Base-by-base conservation (phyloP, 2,888 invertebrate species). In the Drosophila barbarae region DNA sequence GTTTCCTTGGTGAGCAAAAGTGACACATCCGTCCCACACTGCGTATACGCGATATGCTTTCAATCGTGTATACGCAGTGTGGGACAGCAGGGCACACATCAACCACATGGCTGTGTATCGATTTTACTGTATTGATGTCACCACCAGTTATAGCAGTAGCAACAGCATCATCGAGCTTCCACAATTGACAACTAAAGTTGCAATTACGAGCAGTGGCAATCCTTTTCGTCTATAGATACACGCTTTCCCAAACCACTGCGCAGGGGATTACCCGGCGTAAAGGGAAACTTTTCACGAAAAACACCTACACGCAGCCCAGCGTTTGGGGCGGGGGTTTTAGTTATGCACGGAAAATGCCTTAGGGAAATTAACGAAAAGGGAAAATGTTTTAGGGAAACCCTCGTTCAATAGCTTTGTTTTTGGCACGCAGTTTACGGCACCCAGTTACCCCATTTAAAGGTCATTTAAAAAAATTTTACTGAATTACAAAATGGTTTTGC, bases 341-440 rank as follows among this genome's bases (percentile, higher is more conserved):
- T 71, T 79, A 81, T 78, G 83, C 83, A 79, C 46, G 72, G 67
- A 44, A 64, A 60, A 72, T 70, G 67, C 84, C 84, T 71, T 67
- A 67, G 79, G 79, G 79, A 79, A 79, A 79, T 79, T 84, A 79
- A 71, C 78, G 66, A 69, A 84, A 77, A 76, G 36, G 63, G 23
- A 47, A 51, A 63, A 50, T 63, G 41, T 76, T 84, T 74, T 63
- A 77, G 58, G 70, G 64, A 63, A 67, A 47, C 28, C 30, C 23
- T 42, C 70, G 54, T 64, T 70, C 44, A 58, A 64, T 46, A 42
- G 63, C 59, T 47, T 54, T 49, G 32, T 35, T 52, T 60, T 32
- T 49, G 59, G 28, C n/a, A 36, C 42, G n/a, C 32, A 36, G 42
- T 44, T 61, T 61, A 61, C 36, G 10, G 36, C 35, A 61, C 57